A percentile compares a stretch with the other conserved stretches of the same genome.
These are phyloP conservation scores for Diglossa cyanea DNA, from an alignment of 2,797 vertebrate genomes.

Conservation along the genomic window DNA sequence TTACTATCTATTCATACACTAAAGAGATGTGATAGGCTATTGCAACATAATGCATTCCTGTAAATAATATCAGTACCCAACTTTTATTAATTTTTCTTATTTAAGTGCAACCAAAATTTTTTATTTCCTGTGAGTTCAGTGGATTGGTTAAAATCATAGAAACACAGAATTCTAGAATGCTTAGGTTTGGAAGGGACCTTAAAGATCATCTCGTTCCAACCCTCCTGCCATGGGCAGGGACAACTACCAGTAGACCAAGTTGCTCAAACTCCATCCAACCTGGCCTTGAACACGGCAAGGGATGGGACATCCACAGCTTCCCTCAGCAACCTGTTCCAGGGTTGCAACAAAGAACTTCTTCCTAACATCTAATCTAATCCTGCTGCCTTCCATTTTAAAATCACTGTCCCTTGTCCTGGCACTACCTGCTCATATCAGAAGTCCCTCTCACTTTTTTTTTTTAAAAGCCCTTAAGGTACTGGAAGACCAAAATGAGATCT, in stretches of 20 bases:
- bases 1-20: not conserved
- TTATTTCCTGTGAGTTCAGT: not conserved
- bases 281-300: not conserved
- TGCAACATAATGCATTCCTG: not conserved
- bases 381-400: not conserved
- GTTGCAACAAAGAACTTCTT: not conserved
- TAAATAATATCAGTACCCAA: not conserved
- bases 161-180: not conserved
- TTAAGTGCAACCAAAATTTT: not conserved
- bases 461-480: not conserved
- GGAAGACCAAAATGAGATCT: not conserved
- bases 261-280: not conserved
- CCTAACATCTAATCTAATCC: not conserved
- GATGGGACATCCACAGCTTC: not conserved
- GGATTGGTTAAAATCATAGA: not conserved
- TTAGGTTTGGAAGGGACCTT: not conserved
- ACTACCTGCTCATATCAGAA: not conserved
- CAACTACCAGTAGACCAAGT: not conserved
- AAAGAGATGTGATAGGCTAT: not conserved
- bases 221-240: not conserved
- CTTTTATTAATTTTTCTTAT: not conserved
- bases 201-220: not conserved
- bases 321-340: not conserved
- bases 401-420: not conserved
- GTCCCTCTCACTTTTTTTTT: not conserved